Percentiles rank a stretch among this genome's conserved stretches.
Conservation (phyloP, 2,113 vertebrate genomes). For the Lophotis ruficrista region DNA sequence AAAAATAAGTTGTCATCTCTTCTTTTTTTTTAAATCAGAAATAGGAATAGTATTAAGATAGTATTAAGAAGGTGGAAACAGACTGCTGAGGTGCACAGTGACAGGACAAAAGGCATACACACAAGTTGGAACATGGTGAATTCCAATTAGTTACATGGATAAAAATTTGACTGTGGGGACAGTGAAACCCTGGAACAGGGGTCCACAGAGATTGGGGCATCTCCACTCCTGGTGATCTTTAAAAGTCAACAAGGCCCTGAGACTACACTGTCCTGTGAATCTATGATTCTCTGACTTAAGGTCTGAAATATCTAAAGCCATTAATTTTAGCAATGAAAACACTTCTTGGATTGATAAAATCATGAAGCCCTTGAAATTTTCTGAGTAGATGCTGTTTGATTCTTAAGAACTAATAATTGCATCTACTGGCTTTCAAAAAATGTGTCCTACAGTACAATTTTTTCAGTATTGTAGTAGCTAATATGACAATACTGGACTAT, state of each 20-base stretch:
- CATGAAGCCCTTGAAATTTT: neutral
- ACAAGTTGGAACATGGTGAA: neutral
- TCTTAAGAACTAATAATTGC: neutral
- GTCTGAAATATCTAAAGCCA: neutral
- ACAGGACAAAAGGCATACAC: neutral
- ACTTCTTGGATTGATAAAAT: neutral
- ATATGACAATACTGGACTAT: neutral
- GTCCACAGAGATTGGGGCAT: neutral
- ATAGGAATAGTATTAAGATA: neutral
- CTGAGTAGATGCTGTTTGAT: neutral
- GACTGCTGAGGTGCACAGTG: neutral
- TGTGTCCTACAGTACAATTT: neutral
- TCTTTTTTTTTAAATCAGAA: neutral
- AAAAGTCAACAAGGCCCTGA: neutral
- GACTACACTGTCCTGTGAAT: neutral
- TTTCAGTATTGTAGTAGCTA: neutral
- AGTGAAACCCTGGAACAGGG: neutral
- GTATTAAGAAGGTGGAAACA: neutral
- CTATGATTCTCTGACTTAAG: neutral
- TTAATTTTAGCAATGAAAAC: neutral
- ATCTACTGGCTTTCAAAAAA: neutral
- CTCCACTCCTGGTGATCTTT: neutral
- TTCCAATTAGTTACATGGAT: neutral
- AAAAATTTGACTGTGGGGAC: neutral
- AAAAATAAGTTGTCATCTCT: neutral